These are phyloP conservation scores for Sebastes umbrosus DNA, from an alignment of 2,797 vertebrate species.

Conservation along the genomic window DNA sequence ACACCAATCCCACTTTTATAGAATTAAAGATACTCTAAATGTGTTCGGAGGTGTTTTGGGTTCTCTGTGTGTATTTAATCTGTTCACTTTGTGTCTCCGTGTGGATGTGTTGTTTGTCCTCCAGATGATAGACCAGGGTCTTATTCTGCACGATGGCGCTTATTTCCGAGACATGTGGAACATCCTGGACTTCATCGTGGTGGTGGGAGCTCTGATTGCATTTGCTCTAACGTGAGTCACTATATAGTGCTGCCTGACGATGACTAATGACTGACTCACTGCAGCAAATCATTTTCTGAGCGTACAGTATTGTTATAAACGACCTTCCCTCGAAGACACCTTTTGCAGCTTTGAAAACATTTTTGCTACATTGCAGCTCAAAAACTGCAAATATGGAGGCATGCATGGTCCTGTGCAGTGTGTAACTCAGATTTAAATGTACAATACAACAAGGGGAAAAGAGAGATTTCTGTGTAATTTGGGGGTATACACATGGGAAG, in stretches of 20 bases:
- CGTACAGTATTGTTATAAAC: slow-evolving; percentile 50
- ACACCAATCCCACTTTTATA: background rate
- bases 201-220: slow-evolving; percentile 96
- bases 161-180: slow-evolving; percentile 99
- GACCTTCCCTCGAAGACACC: slow-evolving; percentile 33
- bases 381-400: slow-evolving; percentile 8
- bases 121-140: slow-evolving; percentile 98
- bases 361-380: slow-evolving; percentile 5
- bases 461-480: slow-evolving; percentile 3
- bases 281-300: slow-evolving; percentile 48
- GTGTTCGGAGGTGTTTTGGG: background rate
- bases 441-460: background rate
- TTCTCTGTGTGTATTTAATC: background rate
- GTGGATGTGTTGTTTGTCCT: slow-evolving; percentile 17
- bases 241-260: slow-evolving; percentile 37
- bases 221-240: slow-evolving; percentile 97
- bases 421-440: slow-evolving; percentile 8
- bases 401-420: background rate
- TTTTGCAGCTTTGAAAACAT: background rate
- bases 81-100: background rate
- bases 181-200: slow-evolving; percentile 98
- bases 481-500: background rate
- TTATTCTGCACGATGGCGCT: slow-evolving; percentile 95
- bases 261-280: slow-evolving; percentile 74
- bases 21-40: background rate